Percentiles rank a stretch among this genome's conserved stretches.
phyloP scores from a whole-genome alignment of 2,888 invertebrate species.

The Mactromeris polynyma region DNA sequence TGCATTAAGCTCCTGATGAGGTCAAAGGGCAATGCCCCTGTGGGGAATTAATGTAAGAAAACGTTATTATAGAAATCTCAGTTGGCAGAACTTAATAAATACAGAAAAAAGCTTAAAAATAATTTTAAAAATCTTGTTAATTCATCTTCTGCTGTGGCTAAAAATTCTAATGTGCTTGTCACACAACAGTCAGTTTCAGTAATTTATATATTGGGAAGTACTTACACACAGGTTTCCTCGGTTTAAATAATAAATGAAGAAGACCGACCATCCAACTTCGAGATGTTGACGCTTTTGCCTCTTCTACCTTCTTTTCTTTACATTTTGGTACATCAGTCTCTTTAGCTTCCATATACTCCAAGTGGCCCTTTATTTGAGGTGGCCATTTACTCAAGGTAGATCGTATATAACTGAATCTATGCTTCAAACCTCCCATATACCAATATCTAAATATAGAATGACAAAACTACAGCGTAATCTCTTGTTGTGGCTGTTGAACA shows the following conservation, averaged over 20 bases:
- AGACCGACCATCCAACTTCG: conserved; percentile 58
- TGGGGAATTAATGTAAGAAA: too few relatives aligned
- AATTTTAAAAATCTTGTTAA: too few relatives aligned
- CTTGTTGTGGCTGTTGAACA: too few relatives aligned
- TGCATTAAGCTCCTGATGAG: too few relatives aligned
- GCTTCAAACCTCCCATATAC: conserved; percentile 93
- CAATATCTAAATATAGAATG: conserved; percentile 90
- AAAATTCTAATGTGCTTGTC: too few relatives aligned
- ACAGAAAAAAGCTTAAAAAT: too few relatives aligned
- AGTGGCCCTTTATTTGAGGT: conserved; percentile 89
- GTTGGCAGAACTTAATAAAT: too few relatives aligned
- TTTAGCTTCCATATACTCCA: conserved; percentile 90
- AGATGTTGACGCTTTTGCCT: not conserved
- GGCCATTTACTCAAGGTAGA: conserved; percentile 84
- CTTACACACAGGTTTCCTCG: conserved; percentile 31
- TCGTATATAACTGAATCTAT: conserved; percentile 93
- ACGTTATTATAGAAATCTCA: too few relatives aligned
- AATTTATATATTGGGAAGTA: too few relatives aligned
- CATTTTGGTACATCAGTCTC: conserved; percentile 71
- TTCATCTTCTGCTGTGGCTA: too few relatives aligned
- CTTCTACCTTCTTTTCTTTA: conserved; percentile 25
- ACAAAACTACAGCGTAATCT: not conserved
- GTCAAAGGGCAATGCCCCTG: too few relatives aligned
- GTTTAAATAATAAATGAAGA: conserved; percentile 39
- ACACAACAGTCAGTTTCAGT: too few relatives aligned